Percentiles rank a stretch among this genome's conserved stretches.
These are phyloP conservation scores for Pandemis cinnamomeana DNA, from an alignment of 2,888 invertebrate genomes.

Conservation along the genomic window DNA sequence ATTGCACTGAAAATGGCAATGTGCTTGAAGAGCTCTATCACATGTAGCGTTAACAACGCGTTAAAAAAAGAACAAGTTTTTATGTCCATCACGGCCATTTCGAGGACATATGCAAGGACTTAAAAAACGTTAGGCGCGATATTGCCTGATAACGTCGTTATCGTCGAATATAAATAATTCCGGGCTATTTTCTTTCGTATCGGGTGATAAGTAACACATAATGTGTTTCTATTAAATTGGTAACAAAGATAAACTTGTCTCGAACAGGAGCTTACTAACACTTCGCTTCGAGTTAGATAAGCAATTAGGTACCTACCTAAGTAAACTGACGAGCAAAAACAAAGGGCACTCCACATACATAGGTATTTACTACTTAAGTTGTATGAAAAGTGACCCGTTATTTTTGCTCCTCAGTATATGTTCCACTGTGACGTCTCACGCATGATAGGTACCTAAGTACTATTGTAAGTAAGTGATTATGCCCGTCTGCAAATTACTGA, in stretches of 20 bases:
- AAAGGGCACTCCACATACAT: too few species aligned
- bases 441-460: background rate
- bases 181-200: constrained; percentile 26
- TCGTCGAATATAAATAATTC: constrained; percentile 10
- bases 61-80: background rate
- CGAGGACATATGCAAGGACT: background rate
- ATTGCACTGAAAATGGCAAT: too few species aligned
- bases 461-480: background rate
- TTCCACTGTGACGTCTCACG: background rate
- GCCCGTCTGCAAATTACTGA: background rate
- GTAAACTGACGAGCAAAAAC: too few species aligned
- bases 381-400: too few species aligned
- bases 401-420: background rate
- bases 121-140: constrained; percentile 1
- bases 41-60: background rate
- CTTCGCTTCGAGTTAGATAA: background rate
- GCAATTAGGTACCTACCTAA: too few species aligned
- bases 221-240: constrained; percentile 14
- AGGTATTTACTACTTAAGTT: too few species aligned
- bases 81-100: background rate
- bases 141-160: constrained; percentile 10
- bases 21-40: background rate
- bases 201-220: constrained; percentile 16
- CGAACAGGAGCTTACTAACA: background rate
- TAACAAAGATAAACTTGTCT: constrained; percentile 27